phyloP scores from a whole-genome alignment of 2,888 invertebrate species.

The Scotopteryx bipunctaria region DNA sequence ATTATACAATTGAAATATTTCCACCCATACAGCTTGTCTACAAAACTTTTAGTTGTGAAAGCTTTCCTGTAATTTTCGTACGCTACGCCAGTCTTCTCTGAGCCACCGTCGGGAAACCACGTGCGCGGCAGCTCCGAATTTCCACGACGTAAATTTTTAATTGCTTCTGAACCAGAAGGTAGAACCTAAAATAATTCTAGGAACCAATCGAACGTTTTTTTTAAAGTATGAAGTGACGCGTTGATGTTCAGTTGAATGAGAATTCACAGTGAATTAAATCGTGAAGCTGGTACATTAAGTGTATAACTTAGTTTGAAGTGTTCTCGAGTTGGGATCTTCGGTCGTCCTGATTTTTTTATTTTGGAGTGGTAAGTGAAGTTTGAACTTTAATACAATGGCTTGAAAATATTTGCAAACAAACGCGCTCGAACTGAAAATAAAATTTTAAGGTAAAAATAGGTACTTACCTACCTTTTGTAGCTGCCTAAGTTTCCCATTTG shows the following conservation, averaged over 20 bases:
- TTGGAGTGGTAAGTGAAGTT: conserved; percentile 60
- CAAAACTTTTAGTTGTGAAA: conserved; percentile 28
- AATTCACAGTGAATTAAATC: conserved; percentile 33
- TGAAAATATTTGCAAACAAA: not conserved
- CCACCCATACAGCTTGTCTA: conserved; percentile 9
- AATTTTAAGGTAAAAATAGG: too few species aligned
- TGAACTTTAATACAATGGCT: conserved; percentile 20
- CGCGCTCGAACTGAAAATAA: not conserved
- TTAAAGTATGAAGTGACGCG: conserved; percentile 47
- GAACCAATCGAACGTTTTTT: conserved; percentile 42
- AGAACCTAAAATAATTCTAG: conserved; percentile 45
- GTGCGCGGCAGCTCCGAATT: conserved; percentile 32
- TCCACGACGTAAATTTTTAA: conserved; percentile 70
- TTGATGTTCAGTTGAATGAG: conserved; percentile 34
- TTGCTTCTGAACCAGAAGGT: conserved; percentile 54
- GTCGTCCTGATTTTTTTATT: conserved; percentile 67
- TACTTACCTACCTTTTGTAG: too few species aligned
- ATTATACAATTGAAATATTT: conserved; percentile 4
- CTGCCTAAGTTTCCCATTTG: too few species aligned
- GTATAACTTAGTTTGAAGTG: conserved; percentile 72
- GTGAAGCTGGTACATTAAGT: conserved; percentile 41
- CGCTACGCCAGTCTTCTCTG: conserved; percentile 45
- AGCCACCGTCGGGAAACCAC: conserved; percentile 34
- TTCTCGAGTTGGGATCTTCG: conserved; percentile 56
- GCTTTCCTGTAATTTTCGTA: conserved; percentile 30